A percentile compares a stretch with the other conserved stretches of the same genome.
Conservation (phyloP, 2,797 vertebrate species). For the Molossus alvarezi region DNA sequence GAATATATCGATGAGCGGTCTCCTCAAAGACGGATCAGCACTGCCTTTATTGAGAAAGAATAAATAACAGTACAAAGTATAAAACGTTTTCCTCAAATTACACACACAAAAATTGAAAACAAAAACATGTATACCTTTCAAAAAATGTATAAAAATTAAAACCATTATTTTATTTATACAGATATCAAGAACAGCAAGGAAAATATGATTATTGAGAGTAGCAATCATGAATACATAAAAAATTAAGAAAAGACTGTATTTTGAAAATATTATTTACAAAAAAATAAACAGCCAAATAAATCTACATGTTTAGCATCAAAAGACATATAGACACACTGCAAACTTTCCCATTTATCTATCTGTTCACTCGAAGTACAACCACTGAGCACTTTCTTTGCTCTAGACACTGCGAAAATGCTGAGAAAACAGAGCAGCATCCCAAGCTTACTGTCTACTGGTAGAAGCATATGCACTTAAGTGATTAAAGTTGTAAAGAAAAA, state of each 20-base stretch:
- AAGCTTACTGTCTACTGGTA: not conserved
- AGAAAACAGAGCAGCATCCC: not conserved
- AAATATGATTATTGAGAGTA: not conserved
- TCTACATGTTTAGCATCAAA: conserved; percentile 14
- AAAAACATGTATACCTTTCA: not conserved
- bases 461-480: not conserved
- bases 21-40: conserved; percentile 53
- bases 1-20: conserved; percentile 72
- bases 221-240: not conserved
- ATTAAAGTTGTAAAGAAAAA: conserved; percentile 40
- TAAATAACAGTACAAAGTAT: conserved; percentile 71
- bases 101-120: not conserved
- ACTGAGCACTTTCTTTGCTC: not conserved
- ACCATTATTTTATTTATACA: not conserved
- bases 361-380: not conserved
- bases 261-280: conserved; percentile 42
- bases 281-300: conserved; percentile 3
- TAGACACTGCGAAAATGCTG: not conserved
- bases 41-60: conserved; percentile 78
- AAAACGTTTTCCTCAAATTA: conserved; percentile 24
- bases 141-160: not conserved
- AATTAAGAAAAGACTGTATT: not conserved
- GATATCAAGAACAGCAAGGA: conserved; percentile 34
- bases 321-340: not conserved
- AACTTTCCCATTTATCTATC: not conserved